Evolutionary conservation across 2,888 invertebrate genomes (phyloP), one percentile per base, ranked within the genome.

Genomic region (Pollenia griseotomentosa): DNA sequence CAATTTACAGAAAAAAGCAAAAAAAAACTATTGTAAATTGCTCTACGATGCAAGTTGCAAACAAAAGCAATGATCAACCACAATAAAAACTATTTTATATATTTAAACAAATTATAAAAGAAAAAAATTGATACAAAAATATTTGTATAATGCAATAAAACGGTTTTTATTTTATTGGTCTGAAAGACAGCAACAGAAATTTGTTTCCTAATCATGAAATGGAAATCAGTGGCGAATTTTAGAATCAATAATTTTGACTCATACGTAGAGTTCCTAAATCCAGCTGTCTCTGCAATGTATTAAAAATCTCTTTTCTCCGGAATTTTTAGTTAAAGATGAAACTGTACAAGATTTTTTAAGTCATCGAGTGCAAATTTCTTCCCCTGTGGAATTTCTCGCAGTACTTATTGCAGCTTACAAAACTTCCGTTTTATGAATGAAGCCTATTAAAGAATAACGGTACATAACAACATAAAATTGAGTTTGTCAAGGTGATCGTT

Each of bases 151-250:
- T 73, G 73, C 78, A 51, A 74, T 73, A 66, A 79, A 83, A 79
- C n/a, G 42, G 57, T 78, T 83, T 75, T 78, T 59, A 57, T 83
- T 83, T 59, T 42, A 48, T 78, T 70, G 61, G 0, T 48, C 51
- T 51, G 23, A 68, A 75, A 82, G 42, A 59, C 51, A 74, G 33
- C 46, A 59, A 44, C 16, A 65, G 71, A 75, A 85, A 59, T 66
- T n/a, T 3, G 61, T 65, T 78, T 78, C 57, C 82, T 86, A 86
- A 83, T 86, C 86, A 68, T 61, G 48, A 57, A 55, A 55, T 66
- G 55, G 74, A 86, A 86, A 83, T 86, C 86, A 83, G 86, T 86
- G 74, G 86, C 86, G 82, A 86, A 12, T 33, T 71, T 83, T 10
- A 59, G 78, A 66, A 78, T 44, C 44, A 73, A 78, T 57, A 73